Percentiles rank a stretch among this genome's conserved stretches.
Evolutionary conservation across 2,113 vertebrate species (phyloP).

Genomic region (Platichthys stellatus): DNA sequence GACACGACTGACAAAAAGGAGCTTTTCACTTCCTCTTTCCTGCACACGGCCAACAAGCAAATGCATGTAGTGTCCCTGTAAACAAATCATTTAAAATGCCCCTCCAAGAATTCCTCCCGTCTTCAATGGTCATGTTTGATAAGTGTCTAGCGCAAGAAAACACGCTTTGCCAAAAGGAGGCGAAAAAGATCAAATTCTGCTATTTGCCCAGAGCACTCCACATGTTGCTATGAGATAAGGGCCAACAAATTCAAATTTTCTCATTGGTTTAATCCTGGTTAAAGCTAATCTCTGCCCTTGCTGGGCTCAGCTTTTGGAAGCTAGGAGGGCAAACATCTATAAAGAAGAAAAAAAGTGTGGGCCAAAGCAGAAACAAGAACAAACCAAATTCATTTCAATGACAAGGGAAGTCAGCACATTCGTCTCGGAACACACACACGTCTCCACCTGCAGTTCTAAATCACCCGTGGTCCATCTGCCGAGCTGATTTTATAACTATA

Average conservation of each 20-base stretch:
- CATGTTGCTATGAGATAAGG: constrained; percentile 77
- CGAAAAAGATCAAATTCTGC: constrained; percentile 72
- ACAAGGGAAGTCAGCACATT: constrained; percentile 49
- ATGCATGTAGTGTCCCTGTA: constrained; percentile 49
- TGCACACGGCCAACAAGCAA: constrained; percentile 50
- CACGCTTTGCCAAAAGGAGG: constrained; percentile 72
- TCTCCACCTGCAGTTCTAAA: constrained; percentile 23
- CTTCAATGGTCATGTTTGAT: constrained; percentile 77
- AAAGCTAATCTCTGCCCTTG: constrained; percentile 75
- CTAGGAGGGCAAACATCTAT: constrained; percentile 67
- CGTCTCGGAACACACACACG: constrained; percentile 27
- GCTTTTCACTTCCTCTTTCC: constrained; percentile 33
- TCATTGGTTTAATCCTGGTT: constrained; percentile 81
- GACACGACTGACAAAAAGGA: constrained; percentile 10
- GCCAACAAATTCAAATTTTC: constrained; percentile 80
- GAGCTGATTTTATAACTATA: not conserved
- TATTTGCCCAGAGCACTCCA: constrained; percentile 76
- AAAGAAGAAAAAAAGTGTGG: constrained; percentile 63
- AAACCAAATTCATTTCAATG: constrained; percentile 60
- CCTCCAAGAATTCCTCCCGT: constrained; percentile 61
- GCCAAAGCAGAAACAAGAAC: constrained; percentile 74
- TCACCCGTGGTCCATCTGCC: constrained; percentile 19
- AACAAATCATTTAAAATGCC: constrained; percentile 65
- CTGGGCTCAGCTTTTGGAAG: constrained; percentile 76
- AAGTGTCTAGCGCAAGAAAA: constrained; percentile 76